A percentile compares a stretch with the other conserved stretches of the same genome.
Conservation (phyloP, 2,888 invertebrate species). For the Tetrapedia diversipes region DNA sequence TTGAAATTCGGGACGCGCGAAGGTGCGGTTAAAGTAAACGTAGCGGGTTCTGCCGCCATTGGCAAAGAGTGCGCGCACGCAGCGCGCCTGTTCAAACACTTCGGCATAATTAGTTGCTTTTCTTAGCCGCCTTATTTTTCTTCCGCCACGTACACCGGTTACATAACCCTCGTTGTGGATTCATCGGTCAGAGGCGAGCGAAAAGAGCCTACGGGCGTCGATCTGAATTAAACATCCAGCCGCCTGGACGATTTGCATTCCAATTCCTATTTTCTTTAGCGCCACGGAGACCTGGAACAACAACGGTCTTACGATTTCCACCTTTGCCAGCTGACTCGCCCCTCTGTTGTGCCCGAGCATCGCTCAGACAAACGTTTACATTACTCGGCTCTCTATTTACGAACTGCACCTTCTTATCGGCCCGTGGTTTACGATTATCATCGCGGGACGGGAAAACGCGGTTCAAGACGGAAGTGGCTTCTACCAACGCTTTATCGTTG, state of each 20-base stretch:
- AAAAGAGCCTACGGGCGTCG: background rate
- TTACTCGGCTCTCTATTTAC: slow-evolving; percentile 19
- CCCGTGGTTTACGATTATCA: slow-evolving; percentile 27
- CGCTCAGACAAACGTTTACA: slow-evolving; percentile 6
- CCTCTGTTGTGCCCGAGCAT: slow-evolving; percentile 3
- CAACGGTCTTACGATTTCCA: slow-evolving; percentile 15
- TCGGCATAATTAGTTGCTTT: slow-evolving; percentile 45
- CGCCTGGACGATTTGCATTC: background rate
- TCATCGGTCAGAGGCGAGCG: background rate
- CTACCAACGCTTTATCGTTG: too few relatives aligned
- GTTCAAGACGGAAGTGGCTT: slow-evolving; percentile 28
- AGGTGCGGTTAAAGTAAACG: slow-evolving; percentile 50
- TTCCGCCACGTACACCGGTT: background rate
- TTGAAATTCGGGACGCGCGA: slow-evolving; percentile 50
- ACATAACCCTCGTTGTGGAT: slow-evolving; percentile 6
- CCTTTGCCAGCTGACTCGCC: background rate
- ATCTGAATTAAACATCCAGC: slow-evolving; percentile 9
- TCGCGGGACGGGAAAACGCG: slow-evolving; percentile 25
- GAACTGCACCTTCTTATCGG: slow-evolving; percentile 20
- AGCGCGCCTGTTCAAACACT: slow-evolving; percentile 43
- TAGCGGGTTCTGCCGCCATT: slow-evolving; percentile 46
- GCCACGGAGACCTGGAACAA: slow-evolving; percentile 17
- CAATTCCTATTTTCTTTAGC: slow-evolving; percentile 24
- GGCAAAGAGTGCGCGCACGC: slow-evolving; percentile 32
- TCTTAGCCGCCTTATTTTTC: slow-evolving; percentile 38